phyloP scores from a whole-genome alignment of 2,888 invertebrate species.

The Pocota personata region DNA sequence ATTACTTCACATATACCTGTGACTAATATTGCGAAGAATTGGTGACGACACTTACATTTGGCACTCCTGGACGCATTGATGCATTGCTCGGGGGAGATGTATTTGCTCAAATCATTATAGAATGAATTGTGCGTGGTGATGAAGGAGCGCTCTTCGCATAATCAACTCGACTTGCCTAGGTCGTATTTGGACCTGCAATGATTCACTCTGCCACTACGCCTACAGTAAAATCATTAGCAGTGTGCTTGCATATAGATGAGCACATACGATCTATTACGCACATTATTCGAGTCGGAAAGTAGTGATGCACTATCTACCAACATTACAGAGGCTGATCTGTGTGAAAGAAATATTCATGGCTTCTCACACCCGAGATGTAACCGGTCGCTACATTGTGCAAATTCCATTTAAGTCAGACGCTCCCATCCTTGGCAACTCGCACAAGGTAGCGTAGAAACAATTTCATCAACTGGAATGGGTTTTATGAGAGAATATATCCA shows the following conservation, averaged over 20 bases:
- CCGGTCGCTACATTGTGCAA: constrained; percentile 18
- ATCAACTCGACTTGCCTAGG: constrained; percentile 32
- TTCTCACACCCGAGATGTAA: constrained; percentile 24
- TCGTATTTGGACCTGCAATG: constrained; percentile 44
- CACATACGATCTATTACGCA: constrained; percentile 1
- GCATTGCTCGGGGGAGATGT: not conserved
- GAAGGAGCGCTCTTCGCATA: constrained; percentile 36
- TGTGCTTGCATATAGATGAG: not conserved
- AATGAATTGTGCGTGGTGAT: constrained; percentile 15
- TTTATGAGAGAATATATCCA: constrained; percentile 18
- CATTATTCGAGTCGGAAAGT: not conserved
- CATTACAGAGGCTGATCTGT: constrained; percentile 47
- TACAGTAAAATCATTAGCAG: not conserved
- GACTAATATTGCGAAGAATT: constrained; percentile 66
- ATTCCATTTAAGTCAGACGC: constrained; percentile 12
- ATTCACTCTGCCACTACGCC: not conserved
- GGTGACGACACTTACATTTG: constrained; percentile 52
- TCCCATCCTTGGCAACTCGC: not conserved
- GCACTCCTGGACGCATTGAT: no score
- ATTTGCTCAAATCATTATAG: constrained; percentile 1
- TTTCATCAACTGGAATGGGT: constrained; percentile 20
- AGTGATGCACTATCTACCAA: not conserved
- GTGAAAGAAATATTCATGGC: constrained; percentile 39
- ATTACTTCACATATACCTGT: constrained; percentile 56
- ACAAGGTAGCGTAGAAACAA: constrained; percentile 12